phyloP scores from a whole-genome alignment of 2,113 vertebrate species.

The Silurus glanis region DNA sequence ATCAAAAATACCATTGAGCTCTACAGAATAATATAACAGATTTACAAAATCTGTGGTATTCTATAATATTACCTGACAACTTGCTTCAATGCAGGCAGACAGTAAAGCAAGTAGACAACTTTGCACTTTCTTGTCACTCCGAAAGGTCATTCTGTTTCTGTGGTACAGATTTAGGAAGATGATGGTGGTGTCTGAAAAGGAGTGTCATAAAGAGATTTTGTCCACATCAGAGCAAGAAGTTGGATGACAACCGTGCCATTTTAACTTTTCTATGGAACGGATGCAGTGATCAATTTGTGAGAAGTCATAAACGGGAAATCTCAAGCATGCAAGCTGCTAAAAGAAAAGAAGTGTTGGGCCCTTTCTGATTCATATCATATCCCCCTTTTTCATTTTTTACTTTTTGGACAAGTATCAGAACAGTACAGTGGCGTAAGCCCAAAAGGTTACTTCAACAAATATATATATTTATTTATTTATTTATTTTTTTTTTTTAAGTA shows the following conservation, averaged over 20 bases:
- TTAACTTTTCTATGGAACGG: slow-evolving; percentile 64
- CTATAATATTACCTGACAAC: neutral
- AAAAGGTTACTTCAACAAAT: slow-evolving; percentile 63
- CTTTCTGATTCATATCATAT: slow-evolving; percentile 51
- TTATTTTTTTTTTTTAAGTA: slow-evolving; percentile 52
- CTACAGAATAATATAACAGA: neutral
- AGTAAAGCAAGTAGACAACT: neutral
- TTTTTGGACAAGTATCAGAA: slow-evolving; percentile 59
- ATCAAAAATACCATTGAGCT: neutral
- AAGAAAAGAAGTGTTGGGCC: slow-evolving; percentile 61
- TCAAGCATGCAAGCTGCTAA: slow-evolving; percentile 55
- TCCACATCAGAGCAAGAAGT: slow-evolving; percentile 59
- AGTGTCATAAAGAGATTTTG: slow-evolving; percentile 61
- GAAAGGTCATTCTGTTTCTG: slow-evolving; percentile 52
- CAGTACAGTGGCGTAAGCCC: slow-evolving; percentile 56
- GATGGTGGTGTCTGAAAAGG: slow-evolving; percentile 30
- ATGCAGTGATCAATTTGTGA: slow-evolving; percentile 68
- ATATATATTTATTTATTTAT: neutral
- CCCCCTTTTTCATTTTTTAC: slow-evolving; percentile 55
- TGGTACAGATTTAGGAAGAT: slow-evolving; percentile 37
- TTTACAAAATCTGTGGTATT: neutral
- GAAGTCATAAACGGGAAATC: slow-evolving; percentile 55
- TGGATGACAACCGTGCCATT: slow-evolving; percentile 64
- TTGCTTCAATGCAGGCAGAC: neutral
- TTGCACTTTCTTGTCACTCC: slow-evolving; percentile 36